Conservation (phyloP, 2,113 vertebrate genomes). For the Mormyrus iriodes region DNA sequence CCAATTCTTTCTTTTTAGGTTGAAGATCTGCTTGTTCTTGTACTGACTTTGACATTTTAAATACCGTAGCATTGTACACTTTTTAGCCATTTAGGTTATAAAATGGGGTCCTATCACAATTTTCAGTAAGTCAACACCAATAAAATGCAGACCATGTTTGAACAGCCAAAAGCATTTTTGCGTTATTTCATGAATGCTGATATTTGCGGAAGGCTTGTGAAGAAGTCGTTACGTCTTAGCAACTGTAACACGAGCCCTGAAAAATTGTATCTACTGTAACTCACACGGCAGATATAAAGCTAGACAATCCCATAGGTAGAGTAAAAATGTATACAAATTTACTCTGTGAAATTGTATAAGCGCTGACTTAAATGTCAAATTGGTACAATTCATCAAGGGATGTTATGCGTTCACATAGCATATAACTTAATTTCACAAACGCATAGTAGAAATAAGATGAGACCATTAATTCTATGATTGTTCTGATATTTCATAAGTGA, state of each 20-base stretch:
- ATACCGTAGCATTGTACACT: neutral
- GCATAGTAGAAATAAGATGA: neutral
- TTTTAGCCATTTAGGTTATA: neutral
- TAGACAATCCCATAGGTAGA: neutral
- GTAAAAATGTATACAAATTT: neutral
- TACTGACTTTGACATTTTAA: slow-evolving; percentile 1
- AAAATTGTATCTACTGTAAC: neutral
- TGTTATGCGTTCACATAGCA: neutral
- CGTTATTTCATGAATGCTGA: neutral
- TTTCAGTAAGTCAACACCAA: slow-evolving; percentile 13
- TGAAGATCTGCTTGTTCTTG: slow-evolving; percentile 32
- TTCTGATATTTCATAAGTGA: neutral
- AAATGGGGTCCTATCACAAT: slow-evolving; percentile 6
- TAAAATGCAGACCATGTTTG: slow-evolving; percentile 22
- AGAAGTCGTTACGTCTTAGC: neutral
- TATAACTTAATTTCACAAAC: slow-evolving; percentile 6
- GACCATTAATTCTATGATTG: neutral
- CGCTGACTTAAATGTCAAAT: neutral
- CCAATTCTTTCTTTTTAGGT: slow-evolving; percentile 34
- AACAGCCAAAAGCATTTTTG: neutral
- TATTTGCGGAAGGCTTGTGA: neutral
- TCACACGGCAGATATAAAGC: neutral
- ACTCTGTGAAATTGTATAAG: neutral
- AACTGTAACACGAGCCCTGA: neutral
- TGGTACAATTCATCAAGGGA: neutral